Conservation (phyloP, 1,140 invertebrate species). For the Diploscapter pachys region DNA sequence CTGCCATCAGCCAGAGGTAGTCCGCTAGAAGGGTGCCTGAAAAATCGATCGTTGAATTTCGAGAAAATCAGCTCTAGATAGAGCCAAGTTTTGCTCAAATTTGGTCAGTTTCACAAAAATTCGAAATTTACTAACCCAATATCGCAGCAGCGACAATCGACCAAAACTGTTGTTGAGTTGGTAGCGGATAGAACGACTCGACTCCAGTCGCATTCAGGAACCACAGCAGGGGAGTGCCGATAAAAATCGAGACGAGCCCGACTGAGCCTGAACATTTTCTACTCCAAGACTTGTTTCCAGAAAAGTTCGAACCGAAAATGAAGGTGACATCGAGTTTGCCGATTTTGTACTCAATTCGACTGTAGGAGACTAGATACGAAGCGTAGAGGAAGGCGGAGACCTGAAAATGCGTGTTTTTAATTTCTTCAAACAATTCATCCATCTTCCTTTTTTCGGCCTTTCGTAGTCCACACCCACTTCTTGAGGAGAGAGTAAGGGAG, state of each 20-base stretch:
- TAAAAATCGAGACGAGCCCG: constrained; percentile 20
- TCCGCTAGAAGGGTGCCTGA: constrained; percentile 34
- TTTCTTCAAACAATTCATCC: background rate
- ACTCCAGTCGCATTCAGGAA: constrained; percentile 25
- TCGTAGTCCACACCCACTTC: background rate
- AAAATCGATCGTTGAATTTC: background rate
- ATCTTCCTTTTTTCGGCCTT: background rate
- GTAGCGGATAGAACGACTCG: constrained; percentile 25
- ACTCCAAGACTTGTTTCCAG: background rate
- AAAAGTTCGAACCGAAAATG: constrained; percentile 28
- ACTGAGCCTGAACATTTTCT: constrained; percentile 23
- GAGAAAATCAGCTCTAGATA: background rate
- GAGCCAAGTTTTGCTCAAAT: no score
- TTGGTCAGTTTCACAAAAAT: background rate
- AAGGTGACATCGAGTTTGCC: constrained; percentile 36
- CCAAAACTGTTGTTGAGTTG: constrained; percentile 14
- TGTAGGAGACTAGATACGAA: constrained; percentile 29
- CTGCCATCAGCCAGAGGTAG: constrained; percentile 32
- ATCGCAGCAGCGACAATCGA: constrained; percentile 25
- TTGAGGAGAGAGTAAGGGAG: background rate
- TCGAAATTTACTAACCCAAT: constrained; percentile 14
- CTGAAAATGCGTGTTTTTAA: constrained; percentile 6
- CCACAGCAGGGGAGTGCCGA: constrained; percentile 28
- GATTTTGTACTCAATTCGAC: constrained; percentile 28
- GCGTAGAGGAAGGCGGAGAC: constrained; percentile 32